phyloP scores from a whole-genome alignment of 2,113 vertebrate genomes.

The Phoenicopterus ruber region DNA sequence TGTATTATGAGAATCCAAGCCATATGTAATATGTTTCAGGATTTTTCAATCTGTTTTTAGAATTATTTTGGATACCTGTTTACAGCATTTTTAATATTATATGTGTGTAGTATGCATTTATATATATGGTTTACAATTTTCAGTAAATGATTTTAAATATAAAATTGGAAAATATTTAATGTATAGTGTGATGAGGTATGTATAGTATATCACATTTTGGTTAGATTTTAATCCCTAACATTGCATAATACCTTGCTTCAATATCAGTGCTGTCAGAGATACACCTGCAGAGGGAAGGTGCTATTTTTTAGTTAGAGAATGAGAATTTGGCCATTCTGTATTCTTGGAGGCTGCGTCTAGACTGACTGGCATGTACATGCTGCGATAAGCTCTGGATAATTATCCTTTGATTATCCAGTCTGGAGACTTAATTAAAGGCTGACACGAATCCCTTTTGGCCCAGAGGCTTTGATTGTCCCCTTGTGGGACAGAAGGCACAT shows the following conservation, averaged over 20 bases:
- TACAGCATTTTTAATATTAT: neutral
- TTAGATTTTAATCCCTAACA: neutral
- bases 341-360: neutral
- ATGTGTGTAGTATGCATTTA: neutral
- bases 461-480: neutral
- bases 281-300: neutral
- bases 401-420: neutral
- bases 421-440: neutral
- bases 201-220: neutral
- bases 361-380: neutral
- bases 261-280: neutral
- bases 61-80: neutral
- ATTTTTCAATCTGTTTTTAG: neutral
- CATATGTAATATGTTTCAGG: neutral
- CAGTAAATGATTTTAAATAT: neutral
- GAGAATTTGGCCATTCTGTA: neutral
- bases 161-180: neutral
- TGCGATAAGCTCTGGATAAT: neutral
- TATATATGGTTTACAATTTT: neutral
- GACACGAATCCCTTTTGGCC: neutral
- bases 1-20: neutral
- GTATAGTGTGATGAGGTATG: neutral
- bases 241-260: neutral
- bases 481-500: neutral
- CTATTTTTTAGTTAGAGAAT: neutral